A percentile compares a stretch with the other conserved stretches of the same genome.
Conservation (phyloP, 2,797 vertebrate genomes). For the Miopithecus talapoin region DNA sequence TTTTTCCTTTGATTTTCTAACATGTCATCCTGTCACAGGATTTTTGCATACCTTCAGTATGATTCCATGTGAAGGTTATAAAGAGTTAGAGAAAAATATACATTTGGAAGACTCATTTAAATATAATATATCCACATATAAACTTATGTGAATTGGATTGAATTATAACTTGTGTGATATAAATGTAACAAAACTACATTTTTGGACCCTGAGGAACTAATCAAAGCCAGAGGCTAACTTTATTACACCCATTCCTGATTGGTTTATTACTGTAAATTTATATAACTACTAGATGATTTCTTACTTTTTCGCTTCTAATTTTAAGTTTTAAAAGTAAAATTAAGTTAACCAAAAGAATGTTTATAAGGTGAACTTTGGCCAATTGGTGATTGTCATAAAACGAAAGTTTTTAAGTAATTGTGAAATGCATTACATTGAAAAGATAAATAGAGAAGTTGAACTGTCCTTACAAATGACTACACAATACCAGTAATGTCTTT, state of each 20-base stretch:
- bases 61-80: background rate
- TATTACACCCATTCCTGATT: background rate
- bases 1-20: background rate
- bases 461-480: background rate
- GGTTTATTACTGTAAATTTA: slow-evolving; percentile 34
- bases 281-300: slow-evolving; percentile 30
- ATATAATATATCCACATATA: background rate
- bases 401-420: background rate
- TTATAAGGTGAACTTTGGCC: background rate
- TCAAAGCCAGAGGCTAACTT: slow-evolving; percentile 36
- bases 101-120: background rate
- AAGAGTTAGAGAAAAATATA: background rate
- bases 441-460: background rate
- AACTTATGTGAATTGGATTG: slow-evolving; percentile 30
- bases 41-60: background rate
- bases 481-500: slow-evolving; percentile 9
- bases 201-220: slow-evolving; percentile 36
- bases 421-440: background rate
- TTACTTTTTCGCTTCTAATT: slow-evolving; percentile 36
- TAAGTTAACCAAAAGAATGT: background rate
- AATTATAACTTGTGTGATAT: background rate
- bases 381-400: slow-evolving; percentile 31
- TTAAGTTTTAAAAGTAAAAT: slow-evolving; percentile 51
- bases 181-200: slow-evolving; percentile 56
- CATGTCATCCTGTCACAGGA: background rate